Evolutionary conservation across 2,888 invertebrate genomes (phyloP).

Genomic region (Taenaris catops): DNA sequence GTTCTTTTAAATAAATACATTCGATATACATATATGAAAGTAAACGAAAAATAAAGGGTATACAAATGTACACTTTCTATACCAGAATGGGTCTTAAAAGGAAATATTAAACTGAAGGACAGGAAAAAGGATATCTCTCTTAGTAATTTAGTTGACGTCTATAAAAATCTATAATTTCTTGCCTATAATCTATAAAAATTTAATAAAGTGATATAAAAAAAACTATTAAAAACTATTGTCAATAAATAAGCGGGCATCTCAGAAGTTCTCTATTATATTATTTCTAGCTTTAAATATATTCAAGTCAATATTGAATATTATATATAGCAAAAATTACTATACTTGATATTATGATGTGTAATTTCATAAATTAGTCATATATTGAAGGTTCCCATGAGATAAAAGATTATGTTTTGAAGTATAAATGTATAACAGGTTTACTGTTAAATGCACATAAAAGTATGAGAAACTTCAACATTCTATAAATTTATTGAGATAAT

Average conservation of each 20-base stretch:
- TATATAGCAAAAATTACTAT: constrained; percentile 39
- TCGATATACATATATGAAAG: constrained; percentile 3
- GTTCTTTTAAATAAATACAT: too few species aligned
- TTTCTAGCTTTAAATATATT: constrained; percentile 64
- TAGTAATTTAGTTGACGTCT: constrained; percentile 35
- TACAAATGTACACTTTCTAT: constrained; percentile 77
- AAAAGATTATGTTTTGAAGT: neutral
- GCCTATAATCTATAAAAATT: constrained; percentile 34
- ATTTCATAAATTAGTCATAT: constrained; percentile 3
- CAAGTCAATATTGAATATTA: constrained; percentile 77
- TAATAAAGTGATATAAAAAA: constrained; percentile 33
- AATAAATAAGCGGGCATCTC: constrained; percentile 57
- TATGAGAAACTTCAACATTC: constrained; percentile 19
- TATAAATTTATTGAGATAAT: constrained; percentile 1
- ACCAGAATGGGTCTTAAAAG: constrained; percentile 31
- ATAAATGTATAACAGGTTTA: too few species aligned
- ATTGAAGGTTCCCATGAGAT: constrained; percentile 18
- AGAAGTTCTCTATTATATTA: constrained; percentile 45
- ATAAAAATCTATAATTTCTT: constrained; percentile 31
- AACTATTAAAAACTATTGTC: constrained; percentile 47
- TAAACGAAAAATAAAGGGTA: constrained; percentile 13
- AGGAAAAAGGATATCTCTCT: constrained; percentile 60
- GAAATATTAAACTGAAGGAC: constrained; percentile 43
- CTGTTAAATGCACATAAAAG: too few species aligned
- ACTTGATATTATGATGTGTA: constrained; percentile 14